Evolutionary conservation across 2,113 vertebrate species (phyloP).

Genomic region (Misgurnus anguillicaudatus): DNA sequence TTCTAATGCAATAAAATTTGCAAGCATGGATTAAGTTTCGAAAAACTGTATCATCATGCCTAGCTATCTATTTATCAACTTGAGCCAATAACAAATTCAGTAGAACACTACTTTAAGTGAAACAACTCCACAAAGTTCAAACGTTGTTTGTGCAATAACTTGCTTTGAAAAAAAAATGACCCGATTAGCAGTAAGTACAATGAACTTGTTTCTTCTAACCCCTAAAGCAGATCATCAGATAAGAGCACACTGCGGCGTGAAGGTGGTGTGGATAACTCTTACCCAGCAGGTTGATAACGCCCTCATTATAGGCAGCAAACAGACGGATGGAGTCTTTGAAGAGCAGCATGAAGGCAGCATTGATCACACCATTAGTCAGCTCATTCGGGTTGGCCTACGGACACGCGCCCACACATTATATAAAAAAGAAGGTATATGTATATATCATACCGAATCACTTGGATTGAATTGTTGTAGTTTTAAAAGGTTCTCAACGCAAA

Average conservation of each 20-base stretch:
- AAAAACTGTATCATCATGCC: no score
- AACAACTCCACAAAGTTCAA: no score
- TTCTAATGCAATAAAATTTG: no score
- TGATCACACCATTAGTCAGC: slow-evolving; percentile 92
- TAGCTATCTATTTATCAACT: no score
- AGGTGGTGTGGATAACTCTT: slow-evolving; percentile 55
- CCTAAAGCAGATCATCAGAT: not conserved
- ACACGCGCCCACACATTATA: slow-evolving; percentile 34
- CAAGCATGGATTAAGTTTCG: no score
- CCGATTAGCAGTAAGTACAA: no score
- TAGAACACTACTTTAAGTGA: no score
- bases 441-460: slow-evolving; percentile 8
- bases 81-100: no score
- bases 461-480: not conserved
- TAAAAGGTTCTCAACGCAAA: slow-evolving; percentile 10
- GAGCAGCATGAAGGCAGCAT: slow-evolving; percentile 93
- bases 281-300: slow-evolving; percentile 96
- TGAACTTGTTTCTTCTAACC: no score
- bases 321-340: slow-evolving; percentile 96
- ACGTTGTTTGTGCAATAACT: no score
- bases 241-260: slow-evolving; percentile 2
- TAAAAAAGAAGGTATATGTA: not conserved
- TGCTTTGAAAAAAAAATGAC: no score
- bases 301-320: slow-evolving; percentile 96
- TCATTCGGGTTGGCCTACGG: slow-evolving; percentile 89